A percentile compares a stretch with the other conserved stretches of the same genome.
Conservation (phyloP, 2,797 vertebrate genomes). For the Labeo calbasu region DNA sequence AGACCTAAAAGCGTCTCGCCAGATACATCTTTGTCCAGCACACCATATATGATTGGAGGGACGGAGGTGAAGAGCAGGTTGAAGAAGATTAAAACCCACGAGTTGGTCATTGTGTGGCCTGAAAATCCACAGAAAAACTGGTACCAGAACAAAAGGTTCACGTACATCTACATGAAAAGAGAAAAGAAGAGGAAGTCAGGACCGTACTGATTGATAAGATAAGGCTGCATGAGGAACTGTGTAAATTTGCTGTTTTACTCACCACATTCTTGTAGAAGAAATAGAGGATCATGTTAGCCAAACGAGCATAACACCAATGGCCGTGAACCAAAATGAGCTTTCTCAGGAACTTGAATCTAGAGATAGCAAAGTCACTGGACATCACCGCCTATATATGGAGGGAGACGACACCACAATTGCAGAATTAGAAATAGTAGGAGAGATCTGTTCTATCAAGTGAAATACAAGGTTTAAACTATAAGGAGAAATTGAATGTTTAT, state of each 20-base stretch:
- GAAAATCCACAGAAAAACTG: constrained; percentile 98
- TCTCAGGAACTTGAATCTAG: constrained; percentile 88
- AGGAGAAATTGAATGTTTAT: neutral
- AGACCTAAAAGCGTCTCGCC: constrained; percentile 78
- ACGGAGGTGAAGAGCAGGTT: constrained; percentile 94
- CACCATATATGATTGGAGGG: constrained; percentile 88
- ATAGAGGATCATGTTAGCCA: constrained; percentile 94
- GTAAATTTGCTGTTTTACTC: constrained; percentile 60
- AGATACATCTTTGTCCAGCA: constrained; percentile 86
- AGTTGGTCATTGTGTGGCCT: constrained; percentile 91
- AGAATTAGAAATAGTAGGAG: neutral
- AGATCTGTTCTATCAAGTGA: neutral
- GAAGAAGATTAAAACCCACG: constrained; percentile 95
- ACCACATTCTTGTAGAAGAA: constrained; percentile 99
- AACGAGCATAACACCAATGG: constrained; percentile 90
- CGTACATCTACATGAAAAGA: constrained; percentile 84
- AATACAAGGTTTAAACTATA: neutral
- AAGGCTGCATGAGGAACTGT: neutral
- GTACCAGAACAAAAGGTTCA: constrained; percentile 96
- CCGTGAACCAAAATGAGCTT: constrained; percentile 94
- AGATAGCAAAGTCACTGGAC: constrained; percentile 96
- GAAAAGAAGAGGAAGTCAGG: constrained; percentile 37
- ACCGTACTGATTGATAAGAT: neutral
- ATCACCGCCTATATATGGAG: constrained; percentile 85
- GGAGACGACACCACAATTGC: neutral